phyloP scores from a whole-genome alignment of 2,113 vertebrate species.

The Pluvialis apricaria region DNA sequence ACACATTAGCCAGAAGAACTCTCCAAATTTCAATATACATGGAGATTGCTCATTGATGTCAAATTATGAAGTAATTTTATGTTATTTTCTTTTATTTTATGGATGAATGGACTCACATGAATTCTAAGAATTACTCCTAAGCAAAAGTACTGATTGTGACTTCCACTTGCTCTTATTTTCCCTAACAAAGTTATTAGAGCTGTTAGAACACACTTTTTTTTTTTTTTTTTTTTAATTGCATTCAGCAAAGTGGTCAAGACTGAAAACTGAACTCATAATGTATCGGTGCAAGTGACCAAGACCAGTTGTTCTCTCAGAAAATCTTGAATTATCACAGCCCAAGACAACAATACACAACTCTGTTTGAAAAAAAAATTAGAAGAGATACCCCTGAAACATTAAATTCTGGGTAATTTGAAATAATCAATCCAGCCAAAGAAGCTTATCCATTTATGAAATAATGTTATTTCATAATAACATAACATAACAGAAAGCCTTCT shows the following conservation, averaged over 20 bases:
- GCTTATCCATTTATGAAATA: background rate
- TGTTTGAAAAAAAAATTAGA: background rate
- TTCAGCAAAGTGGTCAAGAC: background rate
- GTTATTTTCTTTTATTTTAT: background rate
- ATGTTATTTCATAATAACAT: too few relatives aligned
- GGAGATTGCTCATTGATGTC: background rate
- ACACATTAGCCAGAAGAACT: background rate
- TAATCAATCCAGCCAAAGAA: background rate
- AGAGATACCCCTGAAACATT: background rate
- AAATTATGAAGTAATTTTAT: conserved; percentile 3
- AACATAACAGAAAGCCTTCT: background rate
- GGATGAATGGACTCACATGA: background rate
- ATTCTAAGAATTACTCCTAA: background rate
- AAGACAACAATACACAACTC: background rate
- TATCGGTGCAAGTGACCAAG: background rate
- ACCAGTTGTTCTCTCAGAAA: background rate
- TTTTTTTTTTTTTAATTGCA: background rate
- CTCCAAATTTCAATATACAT: background rate
- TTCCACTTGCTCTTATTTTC: background rate
- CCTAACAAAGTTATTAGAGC: background rate
- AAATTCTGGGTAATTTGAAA: background rate
- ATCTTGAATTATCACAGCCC: background rate
- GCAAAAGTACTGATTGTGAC: background rate
- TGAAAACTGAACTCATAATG: background rate
- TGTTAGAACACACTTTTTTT: background rate